Conservation (phyloP, 2,113 vertebrate genomes). For the Oncorhynchus nerka region DNA sequence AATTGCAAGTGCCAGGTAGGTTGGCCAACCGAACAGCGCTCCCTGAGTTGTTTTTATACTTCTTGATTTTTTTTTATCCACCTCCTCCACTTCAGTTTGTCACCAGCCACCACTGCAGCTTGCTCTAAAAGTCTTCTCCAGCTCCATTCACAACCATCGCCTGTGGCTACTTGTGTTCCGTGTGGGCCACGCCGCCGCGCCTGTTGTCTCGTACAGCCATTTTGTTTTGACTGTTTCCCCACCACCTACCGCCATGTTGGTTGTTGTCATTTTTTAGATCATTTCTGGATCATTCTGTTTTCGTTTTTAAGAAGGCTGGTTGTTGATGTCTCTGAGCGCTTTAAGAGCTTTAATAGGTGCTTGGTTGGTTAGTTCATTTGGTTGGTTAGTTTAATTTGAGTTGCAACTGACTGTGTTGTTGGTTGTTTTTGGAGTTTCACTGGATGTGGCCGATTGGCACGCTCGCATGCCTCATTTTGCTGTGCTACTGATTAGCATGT, state of each 20-base stretch:
- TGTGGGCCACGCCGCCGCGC: neutral
- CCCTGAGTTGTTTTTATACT: neutral
- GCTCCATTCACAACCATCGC: slow-evolving; percentile 19
- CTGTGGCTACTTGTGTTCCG: slow-evolving; percentile 4
- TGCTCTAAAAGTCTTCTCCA: slow-evolving; percentile 20
- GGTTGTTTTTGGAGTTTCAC: slow-evolving; percentile 5
- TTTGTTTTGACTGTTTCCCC: neutral
- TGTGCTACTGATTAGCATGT: slow-evolving; percentile 10
- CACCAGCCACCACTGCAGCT: slow-evolving; percentile 45
- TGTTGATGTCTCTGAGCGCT: neutral
- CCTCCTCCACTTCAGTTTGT: slow-evolving; percentile 4
- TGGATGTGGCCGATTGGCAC: slow-evolving; percentile 3
- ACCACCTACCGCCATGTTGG: slow-evolving; percentile 13
- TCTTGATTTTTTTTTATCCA: neutral
- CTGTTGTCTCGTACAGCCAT: neutral
- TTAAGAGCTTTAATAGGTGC: neutral
- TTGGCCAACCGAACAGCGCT: slow-evolving; percentile 32
- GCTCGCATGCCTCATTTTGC: slow-evolving; percentile 9
- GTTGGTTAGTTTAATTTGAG: neutral
- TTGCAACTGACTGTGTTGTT: neutral
- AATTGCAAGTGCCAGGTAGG: slow-evolving; percentile 71
- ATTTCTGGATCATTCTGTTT: neutral
- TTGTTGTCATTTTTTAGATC: slow-evolving; percentile 1
- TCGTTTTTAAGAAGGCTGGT: neutral
- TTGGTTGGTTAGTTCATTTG: neutral